phyloP scores from a whole-genome alignment of 1,140 invertebrate genomes.

The Papilio polytes region DNA sequence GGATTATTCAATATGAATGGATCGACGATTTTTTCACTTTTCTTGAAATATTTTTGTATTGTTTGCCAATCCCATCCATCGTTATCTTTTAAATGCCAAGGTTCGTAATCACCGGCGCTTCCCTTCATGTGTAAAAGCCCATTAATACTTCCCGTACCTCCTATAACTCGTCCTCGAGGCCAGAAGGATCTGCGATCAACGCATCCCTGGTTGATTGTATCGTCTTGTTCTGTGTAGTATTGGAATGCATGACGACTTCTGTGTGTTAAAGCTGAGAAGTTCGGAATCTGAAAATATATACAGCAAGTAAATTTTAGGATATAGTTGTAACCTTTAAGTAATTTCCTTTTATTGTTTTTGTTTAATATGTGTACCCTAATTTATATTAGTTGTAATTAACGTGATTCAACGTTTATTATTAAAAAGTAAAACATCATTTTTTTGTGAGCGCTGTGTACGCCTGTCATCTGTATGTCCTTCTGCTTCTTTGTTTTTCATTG shows the following conservation, averaged over 20 bases:
- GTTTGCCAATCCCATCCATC: constrained; percentile 87
- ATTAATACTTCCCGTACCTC: constrained; percentile 88
- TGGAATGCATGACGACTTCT: constrained; percentile 64
- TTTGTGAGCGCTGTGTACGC: too few relatives aligned
- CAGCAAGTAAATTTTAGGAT: too few relatives aligned
- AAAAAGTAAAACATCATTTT: too few relatives aligned
- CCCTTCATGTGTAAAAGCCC: constrained; percentile 87
- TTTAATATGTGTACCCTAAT: too few relatives aligned
- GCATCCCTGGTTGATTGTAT: constrained; percentile 61
- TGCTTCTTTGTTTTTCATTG: too few relatives aligned
- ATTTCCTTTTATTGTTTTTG: too few relatives aligned
- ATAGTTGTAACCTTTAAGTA: too few relatives aligned
- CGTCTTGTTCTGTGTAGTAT: constrained; percentile 70
- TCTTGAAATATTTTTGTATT: constrained; percentile 88
- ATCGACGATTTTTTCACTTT: constrained; percentile 77
- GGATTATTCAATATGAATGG: constrained; percentile 65
- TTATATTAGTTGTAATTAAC: too few relatives aligned
- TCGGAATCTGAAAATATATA: constrained; percentile 66
- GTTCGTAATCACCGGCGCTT: constrained; percentile 86
- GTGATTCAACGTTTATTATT: too few relatives aligned
- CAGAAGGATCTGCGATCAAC: constrained; percentile 77
- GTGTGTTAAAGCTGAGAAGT: constrained; percentile 63
- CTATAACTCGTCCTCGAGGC: constrained; percentile 85
- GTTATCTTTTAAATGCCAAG: constrained; percentile 84
- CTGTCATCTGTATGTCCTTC: too few relatives aligned